These are phyloP conservation scores for Ophonus ardosiacus DNA, from an alignment of 2,888 invertebrate genomes.

Conservation along the genomic window DNA sequence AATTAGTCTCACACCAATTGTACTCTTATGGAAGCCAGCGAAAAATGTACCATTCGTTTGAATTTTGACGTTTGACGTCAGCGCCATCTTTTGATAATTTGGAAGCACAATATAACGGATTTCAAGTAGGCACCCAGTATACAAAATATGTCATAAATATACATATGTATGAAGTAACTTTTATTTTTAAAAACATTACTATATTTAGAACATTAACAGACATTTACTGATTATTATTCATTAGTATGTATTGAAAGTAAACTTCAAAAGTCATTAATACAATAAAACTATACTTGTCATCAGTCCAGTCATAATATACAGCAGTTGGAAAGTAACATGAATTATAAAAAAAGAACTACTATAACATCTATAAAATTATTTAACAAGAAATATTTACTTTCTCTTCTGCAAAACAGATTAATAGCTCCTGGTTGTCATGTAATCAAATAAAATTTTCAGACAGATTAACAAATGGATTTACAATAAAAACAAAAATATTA, in stretches of 20 bases:
- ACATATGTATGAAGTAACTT: too few relatives aligned
- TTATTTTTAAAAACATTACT: too few relatives aligned
- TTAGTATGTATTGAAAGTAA: not conserved
- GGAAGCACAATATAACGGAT: too few relatives aligned
- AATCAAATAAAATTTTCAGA: not conserved
- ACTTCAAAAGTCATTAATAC: not conserved
- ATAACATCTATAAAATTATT: slow-evolving; percentile 18
- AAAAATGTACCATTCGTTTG: too few relatives aligned
- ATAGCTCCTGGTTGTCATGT: not conserved
- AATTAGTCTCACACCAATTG: too few relatives aligned
- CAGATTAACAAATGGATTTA: not conserved
- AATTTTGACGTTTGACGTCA: too few relatives aligned
- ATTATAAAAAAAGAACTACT: slow-evolving; percentile 22
- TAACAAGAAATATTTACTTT: slow-evolving; percentile 19
- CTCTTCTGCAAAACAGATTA: slow-evolving; percentile 10
- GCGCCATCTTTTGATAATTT: too few relatives aligned
- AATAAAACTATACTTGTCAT: not conserved
- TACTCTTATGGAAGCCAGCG: too few relatives aligned
- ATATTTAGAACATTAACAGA: too few relatives aligned
- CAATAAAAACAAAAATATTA: not conserved
- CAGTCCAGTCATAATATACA: not conserved
- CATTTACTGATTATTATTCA: too few relatives aligned
- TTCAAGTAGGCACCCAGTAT: too few relatives aligned
- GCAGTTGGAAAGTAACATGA: slow-evolving; percentile 33
- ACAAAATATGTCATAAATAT: too few relatives aligned